These are phyloP conservation scores for Neoniphon sammara DNA, from an alignment of 2,797 vertebrate genomes.

Conservation along the genomic window DNA sequence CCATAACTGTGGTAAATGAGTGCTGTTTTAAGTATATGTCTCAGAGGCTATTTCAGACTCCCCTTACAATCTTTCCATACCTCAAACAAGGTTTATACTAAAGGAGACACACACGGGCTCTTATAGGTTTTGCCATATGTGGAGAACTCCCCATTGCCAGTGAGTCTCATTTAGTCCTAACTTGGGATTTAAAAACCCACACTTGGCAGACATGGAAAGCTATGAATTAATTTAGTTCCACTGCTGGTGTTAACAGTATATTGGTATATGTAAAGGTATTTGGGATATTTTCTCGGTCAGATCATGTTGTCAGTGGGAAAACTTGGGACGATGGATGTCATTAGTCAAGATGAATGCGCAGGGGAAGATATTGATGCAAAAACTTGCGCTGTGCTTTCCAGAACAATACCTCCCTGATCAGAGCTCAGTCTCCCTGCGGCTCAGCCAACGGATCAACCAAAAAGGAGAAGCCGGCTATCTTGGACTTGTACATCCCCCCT, in stretches of 20 bases:
- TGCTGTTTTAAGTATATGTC: slow-evolving; percentile 64
- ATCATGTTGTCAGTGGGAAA: background rate
- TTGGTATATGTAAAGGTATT: background rate
- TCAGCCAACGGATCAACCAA: slow-evolving; percentile 88
- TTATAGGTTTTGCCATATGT: slow-evolving; percentile 64
- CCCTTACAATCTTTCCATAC: slow-evolving; percentile 67
- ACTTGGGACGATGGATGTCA: background rate
- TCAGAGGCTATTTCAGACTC: slow-evolving; percentile 65
- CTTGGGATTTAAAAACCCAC: slow-evolving; percentile 27
- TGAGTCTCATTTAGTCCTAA: slow-evolving; percentile 51
- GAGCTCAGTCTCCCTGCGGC: slow-evolving; percentile 85
- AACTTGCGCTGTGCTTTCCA: slow-evolving; percentile 66
- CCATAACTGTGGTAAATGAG: slow-evolving; percentile 75
- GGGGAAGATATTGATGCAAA: background rate
- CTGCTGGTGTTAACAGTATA: background rate
- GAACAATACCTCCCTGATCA: slow-evolving; percentile 84
- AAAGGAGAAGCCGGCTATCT: slow-evolving; percentile 94
- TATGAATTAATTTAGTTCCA: slow-evolving; percentile 33
- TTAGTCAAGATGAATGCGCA: background rate
- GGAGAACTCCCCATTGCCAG: slow-evolving; percentile 51
- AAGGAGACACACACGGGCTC: slow-evolving; percentile 47
- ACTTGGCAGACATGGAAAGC: slow-evolving; percentile 1
- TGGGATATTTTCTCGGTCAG: background rate
- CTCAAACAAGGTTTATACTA: slow-evolving; percentile 67
- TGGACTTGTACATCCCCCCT: slow-evolving; percentile 93